Evolutionary conservation across 2,797 vertebrate genomes (phyloP).

Genomic region (Coregonus suidteri): DNA sequence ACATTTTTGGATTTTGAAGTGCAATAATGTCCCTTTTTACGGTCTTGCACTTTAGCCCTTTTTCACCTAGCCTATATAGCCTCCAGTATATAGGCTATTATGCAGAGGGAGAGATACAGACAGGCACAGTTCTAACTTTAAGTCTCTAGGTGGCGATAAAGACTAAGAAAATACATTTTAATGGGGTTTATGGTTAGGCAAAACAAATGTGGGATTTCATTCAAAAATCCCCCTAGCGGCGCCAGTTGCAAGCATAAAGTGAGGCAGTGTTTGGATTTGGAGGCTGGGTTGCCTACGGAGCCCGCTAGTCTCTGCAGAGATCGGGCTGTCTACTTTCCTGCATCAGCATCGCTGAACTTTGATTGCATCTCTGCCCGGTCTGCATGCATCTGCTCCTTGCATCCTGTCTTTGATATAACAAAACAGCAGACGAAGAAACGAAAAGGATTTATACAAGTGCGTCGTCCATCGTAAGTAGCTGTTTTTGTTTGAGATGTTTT

Average conservation of each 20-base stretch:
- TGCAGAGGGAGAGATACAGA: background rate
- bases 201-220: conserved; percentile 48
- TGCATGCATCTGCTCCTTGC: conserved; percentile 18
- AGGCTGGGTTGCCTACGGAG: conserved; percentile 63
- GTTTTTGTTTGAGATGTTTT: background rate
- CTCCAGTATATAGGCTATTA: background rate
- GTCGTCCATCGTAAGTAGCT: background rate
- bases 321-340: conserved; percentile 21
- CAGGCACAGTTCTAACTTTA: conserved; percentile 4
- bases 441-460: background rate
- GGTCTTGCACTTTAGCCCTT: too few relatives aligned
- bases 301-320: conserved; percentile 50
- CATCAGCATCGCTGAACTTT: conserved; percentile 54
- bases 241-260: conserved; percentile 40
- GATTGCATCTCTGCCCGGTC: conserved; percentile 17
- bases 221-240: conserved; percentile 61
- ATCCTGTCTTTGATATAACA: background rate
- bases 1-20: too few relatives aligned
- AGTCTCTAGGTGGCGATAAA: conserved; percentile 50
- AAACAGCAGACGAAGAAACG: background rate
- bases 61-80: too few relatives aligned
- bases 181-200: conserved; percentile 8
- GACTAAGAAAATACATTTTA: background rate
- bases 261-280: conserved; percentile 59
- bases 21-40: too few relatives aligned